Percentiles rank a stretch among this genome's conserved stretches.
Evolutionary conservation across 2,113 vertebrate species (phyloP).

Genomic region (Thalassarche chlororhynchos): DNA sequence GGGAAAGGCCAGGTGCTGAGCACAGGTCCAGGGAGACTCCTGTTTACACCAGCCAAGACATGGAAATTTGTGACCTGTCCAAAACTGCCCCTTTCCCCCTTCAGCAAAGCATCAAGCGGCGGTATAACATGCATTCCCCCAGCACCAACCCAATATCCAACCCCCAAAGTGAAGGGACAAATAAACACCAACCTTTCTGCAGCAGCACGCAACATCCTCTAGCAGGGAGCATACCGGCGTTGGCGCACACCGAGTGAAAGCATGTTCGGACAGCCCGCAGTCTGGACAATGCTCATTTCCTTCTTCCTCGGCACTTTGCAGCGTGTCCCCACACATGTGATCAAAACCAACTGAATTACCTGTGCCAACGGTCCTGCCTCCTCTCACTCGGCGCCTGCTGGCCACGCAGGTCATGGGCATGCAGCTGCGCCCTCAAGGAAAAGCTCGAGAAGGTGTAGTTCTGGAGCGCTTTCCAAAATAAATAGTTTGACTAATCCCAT

Average conservation of each 20-base stretch:
- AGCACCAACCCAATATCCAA: not conserved
- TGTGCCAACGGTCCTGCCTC: not conserved
- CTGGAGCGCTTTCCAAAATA: not conserved
- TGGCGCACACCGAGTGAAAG: not conserved
- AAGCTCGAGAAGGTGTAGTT: not conserved
- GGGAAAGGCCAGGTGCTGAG: not conserved
- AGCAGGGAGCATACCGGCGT: not conserved
- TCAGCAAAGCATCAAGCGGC: not conserved
- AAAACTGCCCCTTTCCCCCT: not conserved
- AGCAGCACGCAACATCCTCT: not conserved
- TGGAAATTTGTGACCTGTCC: not conserved
- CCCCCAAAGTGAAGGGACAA: not conserved
- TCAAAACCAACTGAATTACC: not conserved
- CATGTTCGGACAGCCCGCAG: fast-evolving
- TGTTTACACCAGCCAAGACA: not conserved
- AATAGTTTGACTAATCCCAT: not conserved
- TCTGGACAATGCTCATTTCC: not conserved
- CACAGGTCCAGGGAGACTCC: fast-evolving
- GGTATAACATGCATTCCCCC: not conserved
- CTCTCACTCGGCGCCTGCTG: not conserved
- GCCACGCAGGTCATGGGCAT: not conserved
- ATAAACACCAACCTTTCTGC: not conserved
- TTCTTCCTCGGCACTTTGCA: not conserved
- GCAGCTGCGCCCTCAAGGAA: not conserved
- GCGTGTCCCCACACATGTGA: not conserved